A percentile compares a stretch with the other conserved stretches of the same genome.
phyloP scores from a whole-genome alignment of 2,113 vertebrate species.

The Monopterus albus region DNA sequence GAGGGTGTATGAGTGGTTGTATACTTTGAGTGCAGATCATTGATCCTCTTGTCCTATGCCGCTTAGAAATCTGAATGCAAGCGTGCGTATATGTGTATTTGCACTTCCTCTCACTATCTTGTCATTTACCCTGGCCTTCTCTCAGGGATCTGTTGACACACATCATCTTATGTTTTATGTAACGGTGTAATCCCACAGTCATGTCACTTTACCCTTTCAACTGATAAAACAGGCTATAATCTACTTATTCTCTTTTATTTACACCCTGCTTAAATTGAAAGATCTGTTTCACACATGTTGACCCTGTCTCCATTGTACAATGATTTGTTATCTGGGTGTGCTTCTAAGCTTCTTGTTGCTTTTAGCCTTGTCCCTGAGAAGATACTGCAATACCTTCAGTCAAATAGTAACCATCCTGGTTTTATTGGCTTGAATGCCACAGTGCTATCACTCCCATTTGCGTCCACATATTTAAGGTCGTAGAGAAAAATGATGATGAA shows the following conservation, averaged over 20 bases:
- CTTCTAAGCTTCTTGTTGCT: not conserved
- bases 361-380: constrained; percentile 18
- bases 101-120: constrained; percentile 20
- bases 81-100: constrained; percentile 8
- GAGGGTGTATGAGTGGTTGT: constrained; percentile 42
- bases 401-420: no score
- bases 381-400: not conserved
- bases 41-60: constrained; percentile 42
- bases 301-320: not conserved
- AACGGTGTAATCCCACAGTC: constrained; percentile 40
- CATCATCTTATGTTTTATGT: constrained; percentile 38
- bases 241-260: no score
- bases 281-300: no score
- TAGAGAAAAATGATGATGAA: constrained; percentile 4
- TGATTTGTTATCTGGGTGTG: not conserved
- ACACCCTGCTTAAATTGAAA: no score
- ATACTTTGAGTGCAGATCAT: constrained; percentile 45
- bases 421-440: constrained; percentile 7
- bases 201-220: constrained; percentile 20
- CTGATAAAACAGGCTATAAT: not conserved
- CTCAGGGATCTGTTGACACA: constrained; percentile 43
- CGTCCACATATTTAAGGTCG: constrained; percentile 33
- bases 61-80: constrained; percentile 33
- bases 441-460: not conserved
- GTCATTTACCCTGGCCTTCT: constrained; percentile 62